phyloP scores from a whole-genome alignment of 1,140 invertebrate species.

The Ladona fulva region DNA sequence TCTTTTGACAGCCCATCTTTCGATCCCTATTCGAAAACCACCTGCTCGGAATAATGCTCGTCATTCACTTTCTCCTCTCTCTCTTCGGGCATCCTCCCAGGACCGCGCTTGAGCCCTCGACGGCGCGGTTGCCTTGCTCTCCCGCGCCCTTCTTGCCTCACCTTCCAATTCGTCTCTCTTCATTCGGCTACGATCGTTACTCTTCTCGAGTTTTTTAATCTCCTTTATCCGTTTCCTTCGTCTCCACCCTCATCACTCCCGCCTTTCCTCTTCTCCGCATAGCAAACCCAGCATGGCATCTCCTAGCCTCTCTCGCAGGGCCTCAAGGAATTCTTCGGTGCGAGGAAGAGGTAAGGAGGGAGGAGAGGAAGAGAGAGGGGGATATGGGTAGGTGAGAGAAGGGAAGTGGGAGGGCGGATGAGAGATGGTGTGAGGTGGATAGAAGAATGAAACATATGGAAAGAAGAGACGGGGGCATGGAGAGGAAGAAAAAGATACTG shows the following conservation, averaged over 20 bases:
- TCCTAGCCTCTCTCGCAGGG: background rate
- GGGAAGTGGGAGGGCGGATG: too few species aligned
- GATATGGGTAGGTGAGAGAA: too few species aligned
- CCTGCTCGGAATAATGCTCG: too few species aligned
- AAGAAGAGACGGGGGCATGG: background rate
- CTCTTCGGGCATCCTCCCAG: too few species aligned
- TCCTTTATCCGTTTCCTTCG: background rate
- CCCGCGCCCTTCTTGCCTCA: too few species aligned
- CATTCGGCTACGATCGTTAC: background rate
- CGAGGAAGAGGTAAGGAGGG: background rate
- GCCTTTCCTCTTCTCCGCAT: background rate
- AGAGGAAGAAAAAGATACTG: background rate
- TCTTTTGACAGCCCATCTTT: too few species aligned
- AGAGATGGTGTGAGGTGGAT: too few species aligned
- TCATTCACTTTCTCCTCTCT: too few species aligned
- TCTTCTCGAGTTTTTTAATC: background rate
- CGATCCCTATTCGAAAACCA: too few species aligned
- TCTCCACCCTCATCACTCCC: background rate
- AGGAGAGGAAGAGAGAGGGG: background rate
- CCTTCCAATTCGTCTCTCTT: too few species aligned
- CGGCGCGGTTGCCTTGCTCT: too few species aligned
- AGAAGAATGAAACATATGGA: background rate
- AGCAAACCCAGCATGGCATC: conserved; percentile 6
- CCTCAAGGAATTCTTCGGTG: background rate
- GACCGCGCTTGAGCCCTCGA: too few species aligned